These are phyloP conservation scores for Aleiodes testaceus DNA, from an alignment of 2,888 invertebrate genomes.

Conservation along the genomic window DNA sequence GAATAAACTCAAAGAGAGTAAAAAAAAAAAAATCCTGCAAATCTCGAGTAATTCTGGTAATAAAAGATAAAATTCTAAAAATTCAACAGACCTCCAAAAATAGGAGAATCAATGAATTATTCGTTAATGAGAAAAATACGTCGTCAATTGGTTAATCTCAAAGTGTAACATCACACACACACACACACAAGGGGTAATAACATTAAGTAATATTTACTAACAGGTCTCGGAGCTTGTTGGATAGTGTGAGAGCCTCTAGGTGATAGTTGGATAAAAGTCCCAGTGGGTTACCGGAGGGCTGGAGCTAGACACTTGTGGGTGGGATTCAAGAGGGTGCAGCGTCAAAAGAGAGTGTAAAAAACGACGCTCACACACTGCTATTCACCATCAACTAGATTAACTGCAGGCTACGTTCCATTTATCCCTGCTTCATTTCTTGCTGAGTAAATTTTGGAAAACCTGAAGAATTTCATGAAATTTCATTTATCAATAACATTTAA, in stretches of 20 bases:
- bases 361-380: neutral
- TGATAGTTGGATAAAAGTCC: conserved; percentile 45
- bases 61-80: too few species aligned
- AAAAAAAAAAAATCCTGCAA: neutral
- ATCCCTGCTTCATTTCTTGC: neutral
- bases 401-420: conserved; percentile 34
- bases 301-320: conserved; percentile 51
- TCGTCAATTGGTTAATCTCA: conserved; percentile 9
- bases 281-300: conserved; percentile 46
- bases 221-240: conserved; percentile 47
- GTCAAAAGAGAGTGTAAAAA: conserved; percentile 52
- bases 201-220: conserved; percentile 65
- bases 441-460: too few species aligned
- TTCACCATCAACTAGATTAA: conserved; percentile 60
- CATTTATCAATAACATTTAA: too few species aligned
- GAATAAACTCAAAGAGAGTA: too few species aligned
- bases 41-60: too few species aligned
- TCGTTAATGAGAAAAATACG: neutral
- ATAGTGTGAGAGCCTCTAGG: conserved; percentile 20
- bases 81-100: too few species aligned
- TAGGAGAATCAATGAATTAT: neutral
- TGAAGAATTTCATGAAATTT: too few species aligned
- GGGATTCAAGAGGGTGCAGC: conserved; percentile 33
- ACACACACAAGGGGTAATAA: conserved; percentile 54
- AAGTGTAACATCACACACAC: neutral